These are phyloP conservation scores for Erythrocercus mccallii DNA, from an alignment of 2,113 vertebrate genomes.

Conservation along the genomic window DNA sequence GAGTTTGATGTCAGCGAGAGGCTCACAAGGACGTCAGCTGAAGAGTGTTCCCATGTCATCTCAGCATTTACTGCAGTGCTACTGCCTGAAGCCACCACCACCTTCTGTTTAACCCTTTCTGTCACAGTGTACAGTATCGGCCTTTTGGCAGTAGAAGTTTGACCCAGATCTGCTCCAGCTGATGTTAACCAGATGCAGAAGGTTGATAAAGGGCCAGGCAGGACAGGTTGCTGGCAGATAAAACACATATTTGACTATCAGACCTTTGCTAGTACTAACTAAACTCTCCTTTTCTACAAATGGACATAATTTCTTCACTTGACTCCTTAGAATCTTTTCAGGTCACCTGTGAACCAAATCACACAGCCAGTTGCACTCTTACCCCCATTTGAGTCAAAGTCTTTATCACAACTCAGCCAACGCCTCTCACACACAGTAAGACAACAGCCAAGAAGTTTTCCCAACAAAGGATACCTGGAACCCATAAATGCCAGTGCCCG, in stretches of 20 bases:
- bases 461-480: not conserved
- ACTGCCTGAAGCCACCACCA: not conserved
- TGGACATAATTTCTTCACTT: not conserved
- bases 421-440: not conserved
- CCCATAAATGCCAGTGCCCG: not conserved
- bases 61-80: not conserved
- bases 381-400: not conserved
- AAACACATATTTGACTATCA: not conserved
- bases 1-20: constrained; percentile 40
- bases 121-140: fast-evolving
- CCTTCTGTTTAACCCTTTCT: constrained; percentile 7
- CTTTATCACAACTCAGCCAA: not conserved
- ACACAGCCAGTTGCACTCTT: fast-evolving
- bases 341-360: not conserved
- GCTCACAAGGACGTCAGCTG: constrained; percentile 20
- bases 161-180: not conserved
- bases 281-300: not conserved
- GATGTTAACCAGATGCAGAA: not conserved
- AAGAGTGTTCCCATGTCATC: constrained; percentile 11
- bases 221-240: not conserved
- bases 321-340: not conserved
- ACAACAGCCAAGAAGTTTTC: not conserved
- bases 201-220: not conserved
- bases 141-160: not conserved
- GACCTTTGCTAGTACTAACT: not conserved